Percentiles rank a stretch among this genome's conserved stretches.
These are phyloP conservation scores for Notiomystis cincta DNA, from an alignment of 2,113 vertebrate species.

Conservation along the genomic window DNA sequence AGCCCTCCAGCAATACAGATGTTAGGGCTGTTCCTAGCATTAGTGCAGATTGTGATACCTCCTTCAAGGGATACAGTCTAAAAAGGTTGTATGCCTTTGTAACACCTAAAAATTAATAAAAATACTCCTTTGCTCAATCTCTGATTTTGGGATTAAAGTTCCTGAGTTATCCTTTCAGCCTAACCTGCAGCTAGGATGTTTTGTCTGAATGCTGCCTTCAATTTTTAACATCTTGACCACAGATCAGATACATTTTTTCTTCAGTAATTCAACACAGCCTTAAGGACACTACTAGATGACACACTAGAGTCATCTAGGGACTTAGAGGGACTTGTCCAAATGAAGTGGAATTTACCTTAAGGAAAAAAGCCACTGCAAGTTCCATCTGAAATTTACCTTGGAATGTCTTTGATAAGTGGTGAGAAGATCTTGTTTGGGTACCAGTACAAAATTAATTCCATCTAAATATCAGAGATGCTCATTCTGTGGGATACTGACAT, in stretches of 20 bases:
- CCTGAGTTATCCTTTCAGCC: neutral
- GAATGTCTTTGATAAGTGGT: neutral
- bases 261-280: neutral
- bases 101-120: neutral
- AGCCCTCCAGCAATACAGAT: neutral
- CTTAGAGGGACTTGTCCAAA: neutral
- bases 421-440: neutral
- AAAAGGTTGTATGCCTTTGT: neutral
- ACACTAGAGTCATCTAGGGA: neutral
- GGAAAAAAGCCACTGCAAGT: neutral
- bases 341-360: neutral
- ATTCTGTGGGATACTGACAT: neutral
- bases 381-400: neutral
- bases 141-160: neutral
- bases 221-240: neutral
- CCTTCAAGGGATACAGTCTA: neutral
- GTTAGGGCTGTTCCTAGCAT: neutral
- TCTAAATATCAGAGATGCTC: neutral
- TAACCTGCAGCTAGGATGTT: neutral
- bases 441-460: neutral
- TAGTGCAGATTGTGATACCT: neutral
- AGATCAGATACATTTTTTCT: neutral
- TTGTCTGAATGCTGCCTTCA: neutral
- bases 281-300: neutral
- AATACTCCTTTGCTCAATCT: neutral